Conservation (phyloP, 2,113 vertebrate species). For the Poeciliopsis occidentalis region DNA sequence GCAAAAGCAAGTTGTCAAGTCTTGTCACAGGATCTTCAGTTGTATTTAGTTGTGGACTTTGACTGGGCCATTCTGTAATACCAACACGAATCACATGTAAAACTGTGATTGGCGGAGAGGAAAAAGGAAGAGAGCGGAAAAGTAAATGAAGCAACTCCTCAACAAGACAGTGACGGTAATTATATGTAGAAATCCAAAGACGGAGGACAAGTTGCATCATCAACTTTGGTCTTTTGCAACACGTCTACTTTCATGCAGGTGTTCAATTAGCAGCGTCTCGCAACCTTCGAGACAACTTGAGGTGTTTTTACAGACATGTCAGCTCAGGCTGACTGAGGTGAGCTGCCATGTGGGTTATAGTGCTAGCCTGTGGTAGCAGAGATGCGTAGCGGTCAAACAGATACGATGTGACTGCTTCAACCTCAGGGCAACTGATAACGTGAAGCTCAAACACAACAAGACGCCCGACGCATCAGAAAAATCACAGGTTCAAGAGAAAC, state of each 20-base stretch:
- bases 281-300: neutral
- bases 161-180: slow-evolving; percentile 1
- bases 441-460: too few relatives aligned
- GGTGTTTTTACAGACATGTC: neutral
- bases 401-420: neutral
- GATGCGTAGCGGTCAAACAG: neutral
- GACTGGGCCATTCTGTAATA: neutral
- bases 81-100: neutral
- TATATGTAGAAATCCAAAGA: neutral
- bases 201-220: neutral
- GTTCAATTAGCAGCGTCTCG: neutral
- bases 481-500: slow-evolving; percentile 11
- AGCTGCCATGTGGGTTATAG: neutral
- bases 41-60: neutral
- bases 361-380: neutral
- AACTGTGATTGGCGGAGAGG: neutral
- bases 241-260: slow-evolving; percentile 14
- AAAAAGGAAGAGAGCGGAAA: neutral
- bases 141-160: slow-evolving; percentile 13
- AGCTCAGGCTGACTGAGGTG: neutral
- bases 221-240: neutral
- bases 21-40: neutral
- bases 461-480: too few relatives aligned
- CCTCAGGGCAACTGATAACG: neutral
- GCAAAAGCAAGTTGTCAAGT: neutral